Base-by-base conservation (phyloP, 1,140 invertebrate species). In the Macrosteles quadrilineatus region DNA sequence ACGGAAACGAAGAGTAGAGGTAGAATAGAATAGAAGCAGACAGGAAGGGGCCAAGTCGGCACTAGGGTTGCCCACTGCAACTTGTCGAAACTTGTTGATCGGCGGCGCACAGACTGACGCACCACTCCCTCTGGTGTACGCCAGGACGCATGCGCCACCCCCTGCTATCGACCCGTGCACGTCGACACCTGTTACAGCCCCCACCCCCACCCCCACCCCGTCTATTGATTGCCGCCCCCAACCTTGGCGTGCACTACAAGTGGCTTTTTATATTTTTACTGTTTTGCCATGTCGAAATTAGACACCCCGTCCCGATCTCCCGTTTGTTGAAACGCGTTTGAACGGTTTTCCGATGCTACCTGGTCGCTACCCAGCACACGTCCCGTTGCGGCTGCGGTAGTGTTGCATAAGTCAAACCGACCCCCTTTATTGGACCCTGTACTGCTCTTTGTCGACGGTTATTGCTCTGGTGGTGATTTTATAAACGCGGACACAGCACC, bases 171-270 rank as follows among this genome's bases (percentile, higher is more conserved):
- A 73, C 32, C 72, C 47, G 72, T 73, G 43, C 70, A 30, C 74
- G 73, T 71, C 75, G 75, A 77, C 77, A 76, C 77, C 76, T 79
- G 76, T 76, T 77, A 77, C 75, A 27, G 55, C 55, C 55, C 21
- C 55, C 55, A 25, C 55, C 55, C 17, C 47, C 70, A 75, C 72
- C 74, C 73, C 76, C n/a, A n/a, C n/a, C n/a, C n/a, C n/a, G n/a
- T 75, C 25, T 72, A 66, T 69, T 63, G 76, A 76, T 70, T 43
- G 29, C 62, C 32, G 25, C 62, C 63, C 63, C 63, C 63, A 43
- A 40, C 32, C 63, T 43, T 27, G 17, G 14, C 63, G 32, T 27
- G 32, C 32, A 66, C 63, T 43, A 66, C 63, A 66, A 66, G 63
- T 66, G 63, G 63, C 40, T 66, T 66, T 66, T 66, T 40, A 43